phyloP scores from a whole-genome alignment of 2,797 vertebrate species.

The Acipenser transmontanus region DNA sequence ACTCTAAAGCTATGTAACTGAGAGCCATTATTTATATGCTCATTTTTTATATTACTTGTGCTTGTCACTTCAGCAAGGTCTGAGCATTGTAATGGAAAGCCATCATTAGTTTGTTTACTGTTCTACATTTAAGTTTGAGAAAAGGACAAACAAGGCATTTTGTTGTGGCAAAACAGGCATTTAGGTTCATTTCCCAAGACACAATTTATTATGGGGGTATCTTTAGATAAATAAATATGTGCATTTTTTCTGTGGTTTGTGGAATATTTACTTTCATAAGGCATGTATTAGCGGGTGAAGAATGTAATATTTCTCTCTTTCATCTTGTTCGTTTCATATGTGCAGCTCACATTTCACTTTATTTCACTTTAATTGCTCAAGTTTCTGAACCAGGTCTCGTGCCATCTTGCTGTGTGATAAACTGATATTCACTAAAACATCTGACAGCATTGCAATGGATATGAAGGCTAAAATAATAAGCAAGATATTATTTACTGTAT shows the following conservation, averaged over 20 bases:
- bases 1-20: neutral
- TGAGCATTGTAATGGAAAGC: constrained; percentile 10
- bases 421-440: no score
- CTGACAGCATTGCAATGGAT: no score
- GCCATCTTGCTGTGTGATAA: no score
- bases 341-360: no score
- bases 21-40: constrained; percentile 8
- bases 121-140: constrained; percentile 7
- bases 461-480: no score
- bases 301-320: neutral
- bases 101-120: constrained; percentile 12
- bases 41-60: constrained; percentile 4
- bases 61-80: constrained; percentile 9
- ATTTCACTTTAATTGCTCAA: no score
- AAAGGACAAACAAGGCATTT: neutral
- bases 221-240: neutral
- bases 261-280: constrained; percentile 13
- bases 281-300: no score
- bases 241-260: constrained; percentile 9
- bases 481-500: neutral
- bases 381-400: no score
- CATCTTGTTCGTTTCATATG: no score
- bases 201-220: neutral
- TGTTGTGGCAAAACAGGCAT: neutral
- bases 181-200: neutral